Base-by-base conservation (phyloP, 2,113 vertebrate genomes). In the Ictalurus furcatus region DNA sequence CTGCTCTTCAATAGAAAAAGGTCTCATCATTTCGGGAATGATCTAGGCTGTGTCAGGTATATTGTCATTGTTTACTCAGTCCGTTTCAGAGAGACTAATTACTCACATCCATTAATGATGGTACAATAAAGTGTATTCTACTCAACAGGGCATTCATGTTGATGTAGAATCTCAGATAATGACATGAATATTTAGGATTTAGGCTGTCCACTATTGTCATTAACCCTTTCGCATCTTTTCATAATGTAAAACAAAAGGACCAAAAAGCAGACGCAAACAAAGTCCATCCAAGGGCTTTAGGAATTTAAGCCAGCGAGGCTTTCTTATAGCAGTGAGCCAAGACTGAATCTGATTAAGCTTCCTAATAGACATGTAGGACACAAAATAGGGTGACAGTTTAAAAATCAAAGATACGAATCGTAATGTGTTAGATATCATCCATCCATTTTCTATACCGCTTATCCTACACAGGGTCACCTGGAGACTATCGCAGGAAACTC, bases 21-120 rank as follows among this genome's bases (percentile, higher is more conserved):
- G 93, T 92, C 94, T 95, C 94, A 95, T 97, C 93, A 93, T 94
- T 94, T 94, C 93, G 94, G 95, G 92, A 90, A 94, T 94, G 94
- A 93, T 94, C 93, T 92, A 91, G 95, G 95, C 95, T 94, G 95
- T 93, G 94, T 88, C 85, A 65, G 85, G 73, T 88, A 85, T 63
- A 81, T 63, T 85, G 67, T 8, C 48, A 78, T 89, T 91, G 73
- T 91, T 86, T 80, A 84, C 82, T 87, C 58, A 16, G 69, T 78
- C 19, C 86, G 58, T 84, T 90, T 86, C 25, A 28, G 79, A 89
- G 71, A 80, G 73, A 74, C 88, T 85, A 85, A 89, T 89, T 89
- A 85, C 88, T 69, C 61, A 81, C 74, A 85, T 81, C 74, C 59
- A 89, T 69, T 89, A 89, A 85, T 71, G 30, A 88, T 28, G 81